Evolutionary conservation across 2,113 vertebrate genomes (phyloP).

Genomic region (Dasyprocta punctata): DNA sequence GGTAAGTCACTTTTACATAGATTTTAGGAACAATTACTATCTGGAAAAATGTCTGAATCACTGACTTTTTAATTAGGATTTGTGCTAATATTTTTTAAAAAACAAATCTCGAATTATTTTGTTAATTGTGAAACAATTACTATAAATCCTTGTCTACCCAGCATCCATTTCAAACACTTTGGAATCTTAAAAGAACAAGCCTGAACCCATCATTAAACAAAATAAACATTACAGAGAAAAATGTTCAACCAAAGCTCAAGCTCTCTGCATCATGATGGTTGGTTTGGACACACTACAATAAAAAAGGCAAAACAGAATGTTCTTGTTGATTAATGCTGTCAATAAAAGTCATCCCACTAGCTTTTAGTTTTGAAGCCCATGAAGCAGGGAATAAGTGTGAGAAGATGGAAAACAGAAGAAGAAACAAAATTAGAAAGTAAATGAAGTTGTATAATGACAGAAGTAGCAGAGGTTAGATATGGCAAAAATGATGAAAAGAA

Average conservation of each 20-base stretch:
- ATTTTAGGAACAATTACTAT: background rate
- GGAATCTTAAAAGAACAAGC: background rate
- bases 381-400: background rate
- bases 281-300: background rate
- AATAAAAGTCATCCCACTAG: background rate
- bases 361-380: slow-evolving; percentile 6
- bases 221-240: background rate
- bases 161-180: background rate
- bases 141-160: slow-evolving; percentile 3
- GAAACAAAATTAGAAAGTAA: background rate
- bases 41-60: background rate
- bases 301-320: background rate
- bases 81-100: background rate
- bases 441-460: background rate
- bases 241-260: background rate
- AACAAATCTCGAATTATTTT: background rate
- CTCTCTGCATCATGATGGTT: background rate
- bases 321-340: background rate
- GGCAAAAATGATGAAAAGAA: background rate
- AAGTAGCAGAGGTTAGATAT: background rate
- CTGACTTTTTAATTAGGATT: background rate
- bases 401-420: background rate
- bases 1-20: background rate
- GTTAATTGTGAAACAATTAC: slow-evolving; percentile 6
- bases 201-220: slow-evolving; percentile 16